Evolutionary conservation across 2,888 invertebrate genomes (phyloP), one percentile per base, ranked within the genome.

Genomic region (Tiliacea aurago): DNA sequence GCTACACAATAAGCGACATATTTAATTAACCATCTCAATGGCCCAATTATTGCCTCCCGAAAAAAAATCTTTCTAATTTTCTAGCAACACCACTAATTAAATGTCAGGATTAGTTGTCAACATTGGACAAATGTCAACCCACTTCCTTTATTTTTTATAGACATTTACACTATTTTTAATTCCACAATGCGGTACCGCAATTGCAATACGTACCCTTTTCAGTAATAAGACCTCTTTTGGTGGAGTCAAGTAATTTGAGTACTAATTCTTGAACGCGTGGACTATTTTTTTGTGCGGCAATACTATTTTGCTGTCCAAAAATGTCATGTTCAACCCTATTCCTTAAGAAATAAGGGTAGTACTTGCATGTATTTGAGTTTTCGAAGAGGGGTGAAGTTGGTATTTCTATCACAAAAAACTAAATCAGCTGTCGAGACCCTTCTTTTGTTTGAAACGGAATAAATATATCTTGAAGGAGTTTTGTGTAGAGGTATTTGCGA

Each of bases 241-340:
- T 88, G 82, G 88, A 94, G 94, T 94, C 94, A 94, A 94, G 94
- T 94, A 94, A 94, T 93, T 91, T 89, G 94, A 94, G 94, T 92
- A 94, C 94, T 94, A 93, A 92, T 92, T 91, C 88, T 83, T 89
- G 86, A 85, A 87, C 88, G 87, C 85, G 87, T 86, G 87, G 80
- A 83, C 70, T 73, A 80, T 83, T 73, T 81, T 78, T 76, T 51
- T 71, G 20, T 47, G 3, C 6, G 20, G 61, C 76, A 68, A 72
- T n/a, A 6, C 23, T 72, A 56, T 49, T 51, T 72, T 68, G 20
- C 68, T 9, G 4, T 4, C 0, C 0, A 2, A 33, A 37, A 62
- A 37, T 3, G 10, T 18, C 1, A 15, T 15, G 4, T 5, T 58
- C 37, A 33, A 43, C 55, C 47, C 28, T 81, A 67, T 47, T 0